Conservation (phyloP, 2,797 vertebrate genomes). For the Tadarida brasiliensis region DNA sequence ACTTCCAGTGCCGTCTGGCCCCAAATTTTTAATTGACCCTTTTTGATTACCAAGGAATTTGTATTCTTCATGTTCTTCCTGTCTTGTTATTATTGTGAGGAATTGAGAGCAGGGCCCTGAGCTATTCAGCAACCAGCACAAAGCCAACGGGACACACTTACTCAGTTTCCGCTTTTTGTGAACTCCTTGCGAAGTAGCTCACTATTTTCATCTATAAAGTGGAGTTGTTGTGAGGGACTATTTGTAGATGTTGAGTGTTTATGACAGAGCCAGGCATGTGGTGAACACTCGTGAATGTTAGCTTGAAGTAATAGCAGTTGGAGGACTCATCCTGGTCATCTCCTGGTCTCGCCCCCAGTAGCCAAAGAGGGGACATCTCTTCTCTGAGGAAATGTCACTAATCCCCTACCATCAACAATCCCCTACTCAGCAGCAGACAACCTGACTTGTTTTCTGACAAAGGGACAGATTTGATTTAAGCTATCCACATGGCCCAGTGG, state of each 20-base stretch:
- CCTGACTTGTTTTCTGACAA: not conserved
- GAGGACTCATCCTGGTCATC: not conserved
- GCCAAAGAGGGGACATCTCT: not conserved
- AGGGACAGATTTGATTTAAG: not conserved
- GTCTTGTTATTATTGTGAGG: not conserved
- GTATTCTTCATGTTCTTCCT: not conserved
- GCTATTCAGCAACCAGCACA: not conserved
- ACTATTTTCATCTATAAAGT: not conserved
- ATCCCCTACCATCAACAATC: too few relatives aligned
- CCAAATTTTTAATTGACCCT: not conserved
- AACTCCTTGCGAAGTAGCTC: not conserved
- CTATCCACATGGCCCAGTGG: too few relatives aligned
- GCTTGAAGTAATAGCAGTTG: not conserved
- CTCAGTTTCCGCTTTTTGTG: not conserved
- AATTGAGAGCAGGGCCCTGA: not conserved
- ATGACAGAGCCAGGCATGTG: not conserved
- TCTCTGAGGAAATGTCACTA: not conserved
- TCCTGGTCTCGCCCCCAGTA: not conserved
- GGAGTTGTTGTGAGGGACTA: not conserved
- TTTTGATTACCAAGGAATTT: not conserved
- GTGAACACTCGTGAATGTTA: not conserved
- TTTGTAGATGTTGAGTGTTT: not conserved
- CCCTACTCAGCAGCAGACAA: not conserved
- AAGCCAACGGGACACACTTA: not conserved
- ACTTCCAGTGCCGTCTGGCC: not conserved